phyloP scores from a whole-genome alignment of 1,140 invertebrate species.

The Cydia fagiglandana region DNA sequence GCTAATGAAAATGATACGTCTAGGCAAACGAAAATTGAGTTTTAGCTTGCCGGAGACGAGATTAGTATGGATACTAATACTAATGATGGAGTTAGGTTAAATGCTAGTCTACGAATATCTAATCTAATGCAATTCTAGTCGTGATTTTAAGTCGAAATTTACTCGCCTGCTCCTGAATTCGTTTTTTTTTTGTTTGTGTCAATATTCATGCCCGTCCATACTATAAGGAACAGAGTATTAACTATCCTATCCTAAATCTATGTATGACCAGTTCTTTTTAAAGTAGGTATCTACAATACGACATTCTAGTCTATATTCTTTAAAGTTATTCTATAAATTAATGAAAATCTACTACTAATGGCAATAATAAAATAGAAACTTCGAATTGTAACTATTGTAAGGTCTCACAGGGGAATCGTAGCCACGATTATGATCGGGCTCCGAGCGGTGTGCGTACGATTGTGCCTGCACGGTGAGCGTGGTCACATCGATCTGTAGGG shows the following conservation, averaged over 20 bases:
- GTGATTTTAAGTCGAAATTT: background rate
- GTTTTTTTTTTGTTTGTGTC: background rate
- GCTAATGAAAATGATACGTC: background rate
- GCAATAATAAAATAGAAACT: background rate
- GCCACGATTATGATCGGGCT: constrained; percentile 3
- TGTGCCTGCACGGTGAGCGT: constrained; percentile 26
- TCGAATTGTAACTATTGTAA: background rate
- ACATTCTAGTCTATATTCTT: background rate
- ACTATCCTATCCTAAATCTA: background rate
- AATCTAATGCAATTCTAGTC: background rate
- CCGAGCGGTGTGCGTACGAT: constrained; percentile 21
- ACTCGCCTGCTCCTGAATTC: background rate
- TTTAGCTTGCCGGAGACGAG: background rate
- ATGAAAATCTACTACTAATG: background rate
- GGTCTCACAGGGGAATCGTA: constrained; percentile 20
- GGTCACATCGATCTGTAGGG: constrained; percentile 20
- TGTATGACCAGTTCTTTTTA: background rate
- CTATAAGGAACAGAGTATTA: background rate
- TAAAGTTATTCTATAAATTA: background rate
- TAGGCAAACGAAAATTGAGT: background rate
- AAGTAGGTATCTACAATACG: background rate
- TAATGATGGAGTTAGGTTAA: background rate
- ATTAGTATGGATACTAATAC: background rate
- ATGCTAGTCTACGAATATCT: background rate
- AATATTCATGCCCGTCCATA: no score